Base-by-base conservation (phyloP, 1,140 invertebrate genomes). In the Drosophila kepulauana region DNA sequence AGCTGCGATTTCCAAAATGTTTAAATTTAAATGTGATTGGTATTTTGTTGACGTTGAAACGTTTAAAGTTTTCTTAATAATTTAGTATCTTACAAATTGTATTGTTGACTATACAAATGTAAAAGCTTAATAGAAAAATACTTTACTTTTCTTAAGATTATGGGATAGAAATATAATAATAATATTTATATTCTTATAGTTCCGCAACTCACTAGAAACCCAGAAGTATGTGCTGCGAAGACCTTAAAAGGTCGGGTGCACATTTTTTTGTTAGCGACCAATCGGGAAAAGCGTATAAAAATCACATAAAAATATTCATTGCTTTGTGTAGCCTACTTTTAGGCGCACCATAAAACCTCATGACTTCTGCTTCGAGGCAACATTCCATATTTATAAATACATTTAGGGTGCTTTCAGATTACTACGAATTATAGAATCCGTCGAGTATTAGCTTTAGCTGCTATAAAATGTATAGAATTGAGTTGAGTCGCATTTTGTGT, bases 291-390 rank as follows among this genome's bases (percentile, higher is more conserved):
- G 43, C 45, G 6, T n/a, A 20, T 20, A 49, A 33, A 62, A 63
- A 63, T 20, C 10, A 3, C 46, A 63, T 63, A 8, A 49, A 49
- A 38, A 20, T 38, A 58, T 48, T 58, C 54, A 58, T 28, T n/a
- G 6, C 15, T 46, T 66, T 33, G 11, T 16, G 13, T 51, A 61
- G 67, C 35, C 67, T 46, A 45, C 58, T 63, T 63, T 70, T 8
- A 11, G 48, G 58, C 13, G 15, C 11, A 35, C 20, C 54, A 57
- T 28, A 3, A 20, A 64, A 64, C 13, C 2, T 1, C 20, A 30
- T 11, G 8, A 11, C 3, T 8, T 41, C 4, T 43, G 11, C 41
- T 13, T 43, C 3, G n/a, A 43, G 8, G 41, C 5, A 13, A 13
- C 41, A 43, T 38, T 38, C 8, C 35, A 38, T 43, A 13, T 13